These are phyloP conservation scores for Notoglanidium macrostoma DNA, from an alignment of 2,797 vertebrate genomes.

Conservation along the genomic window DNA sequence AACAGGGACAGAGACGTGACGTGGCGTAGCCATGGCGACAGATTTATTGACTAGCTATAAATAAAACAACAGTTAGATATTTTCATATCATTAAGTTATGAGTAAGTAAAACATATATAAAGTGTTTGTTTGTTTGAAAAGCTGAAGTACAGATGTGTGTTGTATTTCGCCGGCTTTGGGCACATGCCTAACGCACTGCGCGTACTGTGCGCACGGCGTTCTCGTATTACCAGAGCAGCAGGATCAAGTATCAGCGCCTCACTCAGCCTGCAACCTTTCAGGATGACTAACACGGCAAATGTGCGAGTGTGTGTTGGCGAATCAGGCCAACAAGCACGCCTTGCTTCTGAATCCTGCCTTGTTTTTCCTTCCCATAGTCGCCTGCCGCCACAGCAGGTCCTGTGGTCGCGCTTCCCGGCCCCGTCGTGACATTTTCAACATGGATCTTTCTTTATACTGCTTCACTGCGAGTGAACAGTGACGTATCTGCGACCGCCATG, in stretches of 20 bases:
- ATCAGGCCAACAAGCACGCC: neutral
- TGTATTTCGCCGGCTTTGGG: neutral
- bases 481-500: neutral
- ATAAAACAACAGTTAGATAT: neutral
- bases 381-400: constrained; percentile 64
- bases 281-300: neutral
- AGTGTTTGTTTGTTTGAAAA: neutral
- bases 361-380: neutral
- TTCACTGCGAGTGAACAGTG: neutral
- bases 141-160: neutral
- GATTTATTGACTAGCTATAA: neutral
- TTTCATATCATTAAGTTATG: neutral
- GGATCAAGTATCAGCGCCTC: neutral
- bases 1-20: neutral
- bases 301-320: neutral
- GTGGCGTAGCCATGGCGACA: neutral
- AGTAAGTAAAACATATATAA: neutral
- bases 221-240: neutral
- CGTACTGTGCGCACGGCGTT: neutral
- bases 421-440: neutral
- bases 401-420: constrained; percentile 50
- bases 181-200: neutral
- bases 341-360: neutral
- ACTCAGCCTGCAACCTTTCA: neutral
- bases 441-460: neutral